A percentile compares a stretch with the other conserved stretches of the same genome.
These are phyloP conservation scores for Andrena minutula DNA, from an alignment of 2,888 invertebrate genomes.

Conservation along the genomic window DNA sequence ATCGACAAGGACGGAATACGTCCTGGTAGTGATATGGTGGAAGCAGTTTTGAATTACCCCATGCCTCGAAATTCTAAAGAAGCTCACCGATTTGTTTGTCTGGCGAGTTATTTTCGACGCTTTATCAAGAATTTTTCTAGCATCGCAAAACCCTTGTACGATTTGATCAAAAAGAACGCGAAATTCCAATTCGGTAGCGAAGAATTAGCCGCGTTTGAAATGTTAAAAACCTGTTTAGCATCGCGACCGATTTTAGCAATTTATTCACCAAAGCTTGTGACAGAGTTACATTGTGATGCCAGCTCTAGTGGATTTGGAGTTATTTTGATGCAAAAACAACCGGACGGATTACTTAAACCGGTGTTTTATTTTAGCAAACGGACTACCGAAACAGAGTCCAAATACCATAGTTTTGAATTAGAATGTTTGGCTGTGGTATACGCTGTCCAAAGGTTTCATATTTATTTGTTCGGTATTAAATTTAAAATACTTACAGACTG, in stretches of 20 bases:
- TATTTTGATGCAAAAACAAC: neutral
- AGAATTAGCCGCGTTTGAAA: neutral
- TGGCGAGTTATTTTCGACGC: conserved; percentile 58
- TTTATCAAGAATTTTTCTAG: neutral
- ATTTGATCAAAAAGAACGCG: neutral
- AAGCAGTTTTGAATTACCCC: too few relatives aligned
- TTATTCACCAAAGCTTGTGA: neutral
- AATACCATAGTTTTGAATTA: neutral
- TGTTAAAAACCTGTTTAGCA: neutral
- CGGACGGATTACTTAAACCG: neutral
- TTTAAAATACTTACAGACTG: conserved; percentile 28
- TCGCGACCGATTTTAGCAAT: neutral
- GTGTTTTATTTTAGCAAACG: neutral
- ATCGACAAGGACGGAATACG: conserved; percentile 48
- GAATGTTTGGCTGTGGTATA: neutral
- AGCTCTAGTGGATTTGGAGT: conserved; percentile 65
- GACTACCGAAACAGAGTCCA: neutral
- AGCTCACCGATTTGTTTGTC: conserved; percentile 55
- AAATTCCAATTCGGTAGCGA: neutral
- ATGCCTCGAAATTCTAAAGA: conserved; percentile 58
- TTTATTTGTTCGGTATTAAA: neutral
- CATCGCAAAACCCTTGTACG: neutral
- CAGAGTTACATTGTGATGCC: conserved; percentile 48
- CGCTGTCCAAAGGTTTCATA: conserved; percentile 3
- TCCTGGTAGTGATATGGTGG: conserved; percentile 43